Percentiles rank a stretch among this genome's conserved stretches.
phyloP scores from a whole-genome alignment of 2,113 vertebrate genomes.

The Pseudorhombus dupliciocellatus region DNA sequence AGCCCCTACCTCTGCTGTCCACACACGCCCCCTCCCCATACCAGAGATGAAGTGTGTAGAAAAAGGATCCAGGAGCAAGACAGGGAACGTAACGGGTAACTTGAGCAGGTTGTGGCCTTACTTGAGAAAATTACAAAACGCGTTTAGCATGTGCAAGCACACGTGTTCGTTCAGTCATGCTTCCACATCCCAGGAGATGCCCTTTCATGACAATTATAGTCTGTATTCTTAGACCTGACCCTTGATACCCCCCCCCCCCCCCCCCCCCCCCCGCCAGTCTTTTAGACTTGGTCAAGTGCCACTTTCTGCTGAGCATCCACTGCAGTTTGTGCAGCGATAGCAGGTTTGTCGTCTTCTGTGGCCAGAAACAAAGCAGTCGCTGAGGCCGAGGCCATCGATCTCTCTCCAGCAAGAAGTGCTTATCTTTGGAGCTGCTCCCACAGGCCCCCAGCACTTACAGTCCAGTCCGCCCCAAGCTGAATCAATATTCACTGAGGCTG shows the following conservation, averaged over 20 bases:
- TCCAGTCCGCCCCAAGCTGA: constrained; percentile 50
- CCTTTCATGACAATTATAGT: constrained; percentile 41
- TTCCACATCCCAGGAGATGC: constrained; percentile 1
- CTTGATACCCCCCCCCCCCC: constrained; percentile 41
- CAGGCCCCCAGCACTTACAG: constrained; percentile 67
- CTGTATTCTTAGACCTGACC: constrained; percentile 39
- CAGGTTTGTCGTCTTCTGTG: constrained; percentile 48
- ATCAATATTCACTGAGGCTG: constrained; percentile 69
- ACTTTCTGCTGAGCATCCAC: constrained; percentile 39
- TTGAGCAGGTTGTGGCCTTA: not conserved
- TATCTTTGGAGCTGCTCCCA: constrained; percentile 63
- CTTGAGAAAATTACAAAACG: not conserved
- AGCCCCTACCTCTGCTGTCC: not conserved
- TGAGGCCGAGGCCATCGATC: constrained; percentile 57
- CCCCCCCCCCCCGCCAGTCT: constrained; percentile 41
- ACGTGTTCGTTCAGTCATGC: not conserved
- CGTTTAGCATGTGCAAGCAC: not conserved
- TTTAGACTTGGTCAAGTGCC: constrained; percentile 20
- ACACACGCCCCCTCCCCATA: not conserved
- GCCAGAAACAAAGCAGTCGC: constrained; percentile 37
- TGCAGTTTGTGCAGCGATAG: constrained; percentile 50
- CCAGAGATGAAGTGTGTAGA: not conserved
- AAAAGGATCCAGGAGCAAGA: constrained; percentile 9
- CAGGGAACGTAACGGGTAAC: constrained; percentile 9
- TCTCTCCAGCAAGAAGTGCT: constrained; percentile 73